Conservation (phyloP, 1,140 invertebrate species). For the Saccostrea glomerata region DNA sequence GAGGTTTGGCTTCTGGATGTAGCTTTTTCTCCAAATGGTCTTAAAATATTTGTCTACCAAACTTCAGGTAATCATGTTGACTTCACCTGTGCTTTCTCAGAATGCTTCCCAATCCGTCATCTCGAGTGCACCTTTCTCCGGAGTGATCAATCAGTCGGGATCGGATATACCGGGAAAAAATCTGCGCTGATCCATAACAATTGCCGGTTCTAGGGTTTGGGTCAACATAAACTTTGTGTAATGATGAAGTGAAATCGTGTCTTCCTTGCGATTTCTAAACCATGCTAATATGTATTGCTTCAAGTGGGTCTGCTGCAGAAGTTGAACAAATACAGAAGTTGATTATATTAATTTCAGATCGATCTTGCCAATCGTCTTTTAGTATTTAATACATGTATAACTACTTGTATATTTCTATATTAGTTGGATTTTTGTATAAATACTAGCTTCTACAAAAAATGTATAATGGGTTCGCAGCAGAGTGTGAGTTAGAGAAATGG, state of each 20-base stretch:
- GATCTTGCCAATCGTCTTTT: background rate
- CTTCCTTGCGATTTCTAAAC: background rate
- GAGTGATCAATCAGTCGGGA: slow-evolving; percentile 37
- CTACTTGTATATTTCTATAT: background rate
- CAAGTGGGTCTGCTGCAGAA: slow-evolving; percentile 14
- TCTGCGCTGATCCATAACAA: slow-evolving; percentile 13
- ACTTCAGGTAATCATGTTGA: slow-evolving; percentile 28
- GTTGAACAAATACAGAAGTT: background rate
- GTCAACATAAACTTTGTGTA: slow-evolving; percentile 28
- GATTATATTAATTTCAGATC: background rate
- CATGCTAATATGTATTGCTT: slow-evolving; percentile 15
- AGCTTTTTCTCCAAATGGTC: background rate
- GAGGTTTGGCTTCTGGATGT: slow-evolving; percentile 31
- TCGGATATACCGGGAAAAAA: slow-evolving; percentile 16
- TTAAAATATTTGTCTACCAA: background rate
- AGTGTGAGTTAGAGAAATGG: background rate
- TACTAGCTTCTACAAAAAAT: background rate
- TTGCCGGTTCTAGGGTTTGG: background rate
- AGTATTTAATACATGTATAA: background rate
- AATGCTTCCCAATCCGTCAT: slow-evolving; percentile 12
- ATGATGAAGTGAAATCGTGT: slow-evolving; percentile 33
- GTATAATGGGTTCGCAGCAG: background rate
- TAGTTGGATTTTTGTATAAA: background rate
- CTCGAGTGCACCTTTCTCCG: slow-evolving; percentile 25
- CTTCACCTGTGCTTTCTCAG: slow-evolving; percentile 35